Evolutionary conservation across 2,888 invertebrate genomes (phyloP), one percentile per base, ranked within the genome.

Genomic region (Serripes groenlandicus): DNA sequence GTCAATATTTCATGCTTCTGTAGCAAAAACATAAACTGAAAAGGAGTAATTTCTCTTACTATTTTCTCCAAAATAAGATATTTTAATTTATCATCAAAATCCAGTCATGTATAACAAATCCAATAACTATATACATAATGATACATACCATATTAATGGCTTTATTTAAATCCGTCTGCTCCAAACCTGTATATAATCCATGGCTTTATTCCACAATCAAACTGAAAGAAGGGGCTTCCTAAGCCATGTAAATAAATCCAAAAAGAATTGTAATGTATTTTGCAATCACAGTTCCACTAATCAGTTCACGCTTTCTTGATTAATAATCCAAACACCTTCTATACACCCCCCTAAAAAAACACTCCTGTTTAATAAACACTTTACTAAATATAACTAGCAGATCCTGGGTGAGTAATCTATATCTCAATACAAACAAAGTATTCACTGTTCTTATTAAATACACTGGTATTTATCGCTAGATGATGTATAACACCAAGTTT

Each of bases 361-460:
- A 66, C 66, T 66, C 66, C 66, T 66, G 15, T 66, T 42, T 66
- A 42, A 42, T 37, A 66, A 66, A 66, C 66, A 66, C 66, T 66
- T 62, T 42, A 37, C 66, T 66, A 66, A 42, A 42, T 66, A 42
- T 66, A 66, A 66, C 66, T 28, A 18, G 23, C 35, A 42, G 66
- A 66, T 66, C 66, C 66, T 66, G 42, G n/a, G 23, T 66, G 66
- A 66, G 66, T 66, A 66, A 66, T 66, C 5, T n/a, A 62, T 62
- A 11, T 64, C 7, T 1, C 2, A 28, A 66, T 28, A 66, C 49
- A 66, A 62, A 66, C 23, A 66, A 28, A n/a, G 42, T 42, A 66
- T 66, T 37, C 66, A 66, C 42, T 37, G 42, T 66, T 21, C 49
- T 49, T 21, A 49, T 49, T 3, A 3, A 49, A 49, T 49, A 49